Conservation (phyloP, 2,113 vertebrate species). For the Australoheros scitulus region DNA sequence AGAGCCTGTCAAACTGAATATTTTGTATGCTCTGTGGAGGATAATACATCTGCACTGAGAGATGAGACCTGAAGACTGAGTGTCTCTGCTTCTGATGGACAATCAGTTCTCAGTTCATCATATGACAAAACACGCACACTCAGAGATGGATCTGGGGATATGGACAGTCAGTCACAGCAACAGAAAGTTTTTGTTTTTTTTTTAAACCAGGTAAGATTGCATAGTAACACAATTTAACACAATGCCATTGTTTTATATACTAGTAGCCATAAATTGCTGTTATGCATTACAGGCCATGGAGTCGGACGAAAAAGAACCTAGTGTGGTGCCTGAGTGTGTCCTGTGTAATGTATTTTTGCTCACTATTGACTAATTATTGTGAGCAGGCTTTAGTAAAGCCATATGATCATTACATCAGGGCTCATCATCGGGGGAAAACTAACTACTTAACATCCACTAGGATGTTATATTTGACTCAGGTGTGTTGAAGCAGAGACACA, state of each 20-base stretch:
- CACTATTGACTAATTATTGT: background rate
- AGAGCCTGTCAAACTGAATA: constrained; percentile 9
- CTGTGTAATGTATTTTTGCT: too few species aligned
- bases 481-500: too few species aligned
- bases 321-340: too few species aligned
- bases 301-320: background rate
- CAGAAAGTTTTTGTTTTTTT: constrained; percentile 10
- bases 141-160: constrained; percentile 28
- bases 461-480: too few species aligned
- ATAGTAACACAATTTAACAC: background rate
- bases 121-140: constrained; percentile 33
- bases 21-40: constrained; percentile 50
- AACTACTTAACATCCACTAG: too few species aligned
- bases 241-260: background rate
- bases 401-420: background rate
- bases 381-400: background rate
- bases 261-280: too few species aligned
- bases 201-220: constrained; percentile 36
- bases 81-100: constrained; percentile 21
- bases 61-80: constrained; percentile 4
- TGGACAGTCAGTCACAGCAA: constrained; percentile 29
- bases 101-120: constrained; percentile 40
- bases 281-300: too few species aligned
- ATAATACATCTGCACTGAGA: constrained; percentile 10
- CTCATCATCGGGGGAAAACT: too few species aligned